phyloP scores from a whole-genome alignment of 2,888 invertebrate species.

The Campaea margaritaria region DNA sequence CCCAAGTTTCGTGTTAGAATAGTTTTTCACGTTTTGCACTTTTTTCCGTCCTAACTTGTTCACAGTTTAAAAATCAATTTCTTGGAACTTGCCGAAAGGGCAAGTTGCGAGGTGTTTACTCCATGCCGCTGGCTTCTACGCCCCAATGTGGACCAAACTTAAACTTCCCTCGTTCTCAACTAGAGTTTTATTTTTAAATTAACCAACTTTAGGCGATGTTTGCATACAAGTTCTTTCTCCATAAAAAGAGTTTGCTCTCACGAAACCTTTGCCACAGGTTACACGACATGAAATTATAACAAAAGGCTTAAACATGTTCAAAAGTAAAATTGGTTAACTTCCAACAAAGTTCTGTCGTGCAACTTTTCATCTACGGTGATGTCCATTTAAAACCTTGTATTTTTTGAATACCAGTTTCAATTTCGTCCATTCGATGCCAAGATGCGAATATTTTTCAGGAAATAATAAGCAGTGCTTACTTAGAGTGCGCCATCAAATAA shows the following conservation, averaged over 20 bases:
- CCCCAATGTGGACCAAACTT: slow-evolving; percentile 67
- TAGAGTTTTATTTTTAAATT: slow-evolving; percentile 69
- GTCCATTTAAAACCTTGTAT: slow-evolving; percentile 1
- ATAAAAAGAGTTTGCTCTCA: slow-evolving; percentile 54
- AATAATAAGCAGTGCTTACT: slow-evolving; percentile 33
- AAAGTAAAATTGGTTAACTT: slow-evolving; percentile 26
- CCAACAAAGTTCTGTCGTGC: slow-evolving; percentile 16
- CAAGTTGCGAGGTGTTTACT: slow-evolving; percentile 77
- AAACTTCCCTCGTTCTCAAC: slow-evolving; percentile 53
- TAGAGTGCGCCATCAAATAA: slow-evolving; percentile 42
- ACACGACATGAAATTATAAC: slow-evolving; percentile 45
- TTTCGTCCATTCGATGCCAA: slow-evolving; percentile 11
- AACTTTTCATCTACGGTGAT: slow-evolving; percentile 15
- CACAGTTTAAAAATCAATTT: slow-evolving; percentile 83
- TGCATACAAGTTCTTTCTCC: slow-evolving; percentile 62
- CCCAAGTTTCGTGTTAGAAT: slow-evolving; percentile 79
- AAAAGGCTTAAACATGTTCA: slow-evolving; percentile 47
- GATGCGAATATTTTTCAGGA: slow-evolving; percentile 12
- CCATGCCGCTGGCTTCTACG: slow-evolving; percentile 51
- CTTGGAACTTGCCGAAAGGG: slow-evolving; percentile 68
- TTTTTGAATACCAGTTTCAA: slow-evolving; percentile 12
- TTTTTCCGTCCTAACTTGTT: slow-evolving; percentile 70
- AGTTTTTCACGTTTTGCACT: slow-evolving; percentile 75
- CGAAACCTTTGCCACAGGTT: slow-evolving; percentile 56
- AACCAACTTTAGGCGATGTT: slow-evolving; percentile 69